Percentiles rank a stretch among this genome's conserved stretches.
These are phyloP conservation scores for Melinaea menophilus DNA, from an alignment of 2,888 invertebrate genomes.

Conservation along the genomic window DNA sequence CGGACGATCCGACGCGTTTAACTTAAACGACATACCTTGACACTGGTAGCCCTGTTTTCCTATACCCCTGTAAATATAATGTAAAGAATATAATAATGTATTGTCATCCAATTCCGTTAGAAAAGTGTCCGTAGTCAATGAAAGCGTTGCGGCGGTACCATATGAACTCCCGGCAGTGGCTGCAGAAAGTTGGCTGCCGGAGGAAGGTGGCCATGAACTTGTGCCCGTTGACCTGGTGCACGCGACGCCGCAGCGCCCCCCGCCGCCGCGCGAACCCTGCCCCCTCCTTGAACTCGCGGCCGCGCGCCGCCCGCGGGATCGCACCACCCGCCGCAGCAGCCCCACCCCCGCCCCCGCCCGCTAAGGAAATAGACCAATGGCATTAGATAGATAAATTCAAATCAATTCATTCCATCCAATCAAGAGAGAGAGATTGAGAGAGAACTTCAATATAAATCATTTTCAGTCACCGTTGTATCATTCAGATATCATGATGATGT, in stretches of 20 bases:
- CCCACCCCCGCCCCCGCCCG: constrained; percentile 36
- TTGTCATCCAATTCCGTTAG: background rate
- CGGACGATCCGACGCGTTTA: constrained; percentile 30
- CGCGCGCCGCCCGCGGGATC: constrained; percentile 42
- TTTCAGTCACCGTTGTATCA: too few species aligned
- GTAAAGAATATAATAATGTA: background rate
- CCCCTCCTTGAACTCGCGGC: constrained; percentile 96
- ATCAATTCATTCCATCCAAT: too few species aligned
- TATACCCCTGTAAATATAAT: constrained; percentile 84
- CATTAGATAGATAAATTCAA: too few species aligned
- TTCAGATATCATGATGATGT: too few species aligned
- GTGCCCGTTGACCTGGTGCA: constrained; percentile 98
- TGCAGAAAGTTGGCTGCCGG: constrained; percentile 99
- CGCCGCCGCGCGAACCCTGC: constrained; percentile 96
- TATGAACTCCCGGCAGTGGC: constrained; percentile 99
- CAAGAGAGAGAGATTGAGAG: too few species aligned
- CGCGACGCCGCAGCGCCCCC: constrained; percentile 97
- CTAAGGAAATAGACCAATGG: too few species aligned
- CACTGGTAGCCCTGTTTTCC: constrained; percentile 99
- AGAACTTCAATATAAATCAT: too few species aligned
- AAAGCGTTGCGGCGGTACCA: constrained; percentile 79
- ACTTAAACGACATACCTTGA: constrained; percentile 85
- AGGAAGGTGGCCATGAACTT: constrained; percentile 99
- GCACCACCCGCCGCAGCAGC: constrained; percentile 29
- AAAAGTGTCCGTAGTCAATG: background rate